Evolutionary conservation across 2,113 vertebrate genomes (phyloP).

Genomic region (Saccopteryx leptura): DNA sequence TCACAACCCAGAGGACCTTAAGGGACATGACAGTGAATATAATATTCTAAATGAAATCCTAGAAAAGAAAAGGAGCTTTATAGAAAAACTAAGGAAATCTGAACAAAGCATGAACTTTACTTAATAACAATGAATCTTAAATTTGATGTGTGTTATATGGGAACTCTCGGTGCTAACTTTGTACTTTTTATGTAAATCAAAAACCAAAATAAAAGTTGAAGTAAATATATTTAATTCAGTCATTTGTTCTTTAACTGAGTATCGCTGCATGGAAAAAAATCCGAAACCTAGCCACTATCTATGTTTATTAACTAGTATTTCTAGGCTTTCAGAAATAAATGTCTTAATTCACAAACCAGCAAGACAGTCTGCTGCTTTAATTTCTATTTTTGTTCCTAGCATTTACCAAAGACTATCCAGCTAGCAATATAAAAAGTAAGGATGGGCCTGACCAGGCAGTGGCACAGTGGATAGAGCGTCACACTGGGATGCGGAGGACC

Average conservation of each 20-base stretch:
- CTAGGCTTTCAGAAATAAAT: background rate
- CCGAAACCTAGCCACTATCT: background rate
- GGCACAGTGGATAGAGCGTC: too few species aligned
- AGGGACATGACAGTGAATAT: background rate
- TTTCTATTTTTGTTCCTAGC: background rate
- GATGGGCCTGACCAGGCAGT: too few species aligned
- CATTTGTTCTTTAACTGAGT: background rate
- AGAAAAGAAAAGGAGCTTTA: background rate
- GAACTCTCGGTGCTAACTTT: background rate
- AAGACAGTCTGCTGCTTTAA: background rate
- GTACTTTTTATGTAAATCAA: background rate
- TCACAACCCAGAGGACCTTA: background rate
- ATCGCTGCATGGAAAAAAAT: background rate
- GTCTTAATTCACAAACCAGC: background rate
- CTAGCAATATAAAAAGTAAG: background rate
- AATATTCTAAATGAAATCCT: background rate
- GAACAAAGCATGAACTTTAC: background rate
- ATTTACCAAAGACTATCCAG: background rate
- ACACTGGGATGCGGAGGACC: too few species aligned
- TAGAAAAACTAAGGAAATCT: background rate
- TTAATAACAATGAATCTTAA: background rate
- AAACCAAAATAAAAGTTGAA: background rate
- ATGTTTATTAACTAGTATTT: background rate
- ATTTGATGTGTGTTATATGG: background rate
- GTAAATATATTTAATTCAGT: background rate